Evolutionary conservation across 2,888 invertebrate genomes (phyloP).

Genomic region (Habrosyne pyritoides): DNA sequence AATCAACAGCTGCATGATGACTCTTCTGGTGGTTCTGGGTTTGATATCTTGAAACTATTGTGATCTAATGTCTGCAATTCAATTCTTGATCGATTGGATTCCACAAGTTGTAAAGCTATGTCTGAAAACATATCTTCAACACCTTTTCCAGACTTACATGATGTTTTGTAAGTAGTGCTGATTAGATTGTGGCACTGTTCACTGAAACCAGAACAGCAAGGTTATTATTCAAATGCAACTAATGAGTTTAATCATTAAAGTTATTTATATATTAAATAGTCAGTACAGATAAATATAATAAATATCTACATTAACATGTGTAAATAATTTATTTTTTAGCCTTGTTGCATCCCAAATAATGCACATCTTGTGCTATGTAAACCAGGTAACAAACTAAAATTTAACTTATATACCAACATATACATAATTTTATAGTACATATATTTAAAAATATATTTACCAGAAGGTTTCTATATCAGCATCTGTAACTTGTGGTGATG

Average conservation of each 20-base stretch:
- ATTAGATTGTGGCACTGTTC: slow-evolving; percentile 96
- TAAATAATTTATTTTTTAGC: no score
- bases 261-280: no score
- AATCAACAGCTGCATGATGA: slow-evolving; percentile 74
- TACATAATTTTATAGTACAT: no score
- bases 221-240: no score
- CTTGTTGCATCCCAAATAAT: no score
- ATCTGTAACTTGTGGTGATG: slow-evolving; percentile 91
- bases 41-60: slow-evolving; percentile 89
- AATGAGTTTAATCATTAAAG: no score
- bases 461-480: slow-evolving; percentile 95
- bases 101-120: slow-evolving; percentile 91
- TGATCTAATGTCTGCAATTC: slow-evolving; percentile 91
- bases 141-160: slow-evolving; percentile 94
- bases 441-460: slow-evolving; percentile 64
- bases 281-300: no score
- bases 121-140: slow-evolving; percentile 96
- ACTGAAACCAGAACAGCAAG: slow-evolving; percentile 70
- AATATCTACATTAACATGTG: no score
- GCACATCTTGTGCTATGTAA: no score
- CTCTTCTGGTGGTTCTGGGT: slow-evolving; percentile 83
- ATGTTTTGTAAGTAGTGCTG: slow-evolving; percentile 94
- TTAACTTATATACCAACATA: no score
- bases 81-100: slow-evolving; percentile 91
- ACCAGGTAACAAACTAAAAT: no score